Base-by-base conservation (phyloP, 2,113 vertebrate species). In the Kryptolebias marmoratus region DNA sequence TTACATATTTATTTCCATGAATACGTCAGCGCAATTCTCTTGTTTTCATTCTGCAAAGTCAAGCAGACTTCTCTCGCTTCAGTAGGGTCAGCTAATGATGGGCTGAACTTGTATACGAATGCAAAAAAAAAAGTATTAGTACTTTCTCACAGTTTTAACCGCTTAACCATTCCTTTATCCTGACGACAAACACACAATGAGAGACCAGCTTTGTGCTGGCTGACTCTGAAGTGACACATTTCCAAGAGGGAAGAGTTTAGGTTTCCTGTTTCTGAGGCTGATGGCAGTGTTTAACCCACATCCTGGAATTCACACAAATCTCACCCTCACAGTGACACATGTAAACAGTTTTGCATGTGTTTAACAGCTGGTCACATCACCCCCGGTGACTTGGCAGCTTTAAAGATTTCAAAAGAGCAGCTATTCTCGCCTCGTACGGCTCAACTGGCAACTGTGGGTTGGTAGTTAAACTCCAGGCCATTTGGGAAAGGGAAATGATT, bases 351-450 rank as follows among this genome's bases (percentile, higher is more conserved):
- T 81, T 74, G 60, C 76, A 86, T 81, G 83, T 42, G 5, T 72
- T 55, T 22, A 81, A 76, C 83, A 90, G 89, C 86, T 88, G 88
- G 72, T 85, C 82, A 68, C 84, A 78, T 52, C 74, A 79, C 71
- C 77, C 86, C 72, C 62, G 50, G 70, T 83, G 83, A 87, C 80
- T 85, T 53, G 66, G 82, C 84, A 76, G 75, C 79, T 72, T 80
- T 89, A 85, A 90, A 87, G 88, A 83, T 81, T 87, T 86, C 71
- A 77, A 86, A 82, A 85, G 75, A 72, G 64, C 58, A 81, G 71
- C 68, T 64, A 63, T n/a, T 36, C 44, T 63, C 10, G 2, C 28
- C 85, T 50, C 54, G 62, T 56, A 45, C 14, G 52, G 62, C 63
- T 71, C 42, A 27, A 44, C 58, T 81, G 79, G 48, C 49, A 58